Base-by-base conservation (phyloP, 2,113 vertebrate genomes). In the Tricholaema leucomelas region DNA sequence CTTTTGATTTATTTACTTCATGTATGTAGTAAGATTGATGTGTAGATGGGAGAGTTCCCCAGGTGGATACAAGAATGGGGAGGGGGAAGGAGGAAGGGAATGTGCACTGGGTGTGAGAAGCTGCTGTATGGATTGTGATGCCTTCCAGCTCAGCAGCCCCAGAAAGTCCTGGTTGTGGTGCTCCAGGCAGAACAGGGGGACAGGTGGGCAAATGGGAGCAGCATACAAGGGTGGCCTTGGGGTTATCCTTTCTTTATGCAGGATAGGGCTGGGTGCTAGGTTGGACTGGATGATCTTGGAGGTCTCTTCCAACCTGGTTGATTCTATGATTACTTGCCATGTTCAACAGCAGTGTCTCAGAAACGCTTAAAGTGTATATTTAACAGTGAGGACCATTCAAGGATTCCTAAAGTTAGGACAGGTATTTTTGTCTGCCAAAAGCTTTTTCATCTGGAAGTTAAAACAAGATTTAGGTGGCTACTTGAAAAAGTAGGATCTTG, bases 371-470 rank as follows among this genome's bases (percentile, higher is more conserved):
- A 79, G 44, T 30, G 6, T 44, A 0, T 76, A 50, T 56, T 48
- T 78, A 78, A 80, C 21, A 66, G 36, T 31, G 83, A 91, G 67
- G 18, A 48, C 69, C 25, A 17, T 88, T 92, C 69, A 88, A 70
- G 89, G 58, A 50, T 67, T 69, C 12, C 80, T 78, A 36, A 86
- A 71, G 6, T 71, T 75, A 86, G 88, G 19, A 10, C 12, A 36
- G 56, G 11, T 91, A 58, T 73, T 93, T 91, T 81, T 74, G 54
- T 73, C 72, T 71, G 48, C 36, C 24, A 85, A 85, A 91, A 82
- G 5, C 35, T 38, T 88, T 85, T 84, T 69, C 23, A 65, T 40
- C 77, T 82, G 67, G 21, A 76, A 73, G 33, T 66, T 91, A 66
- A 79, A 79, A 4, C 8, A 67, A 40, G 20, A 20, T 48, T 60